Conservation (phyloP, 1,140 invertebrate genomes). For the Metaphire vulgaris region DNA sequence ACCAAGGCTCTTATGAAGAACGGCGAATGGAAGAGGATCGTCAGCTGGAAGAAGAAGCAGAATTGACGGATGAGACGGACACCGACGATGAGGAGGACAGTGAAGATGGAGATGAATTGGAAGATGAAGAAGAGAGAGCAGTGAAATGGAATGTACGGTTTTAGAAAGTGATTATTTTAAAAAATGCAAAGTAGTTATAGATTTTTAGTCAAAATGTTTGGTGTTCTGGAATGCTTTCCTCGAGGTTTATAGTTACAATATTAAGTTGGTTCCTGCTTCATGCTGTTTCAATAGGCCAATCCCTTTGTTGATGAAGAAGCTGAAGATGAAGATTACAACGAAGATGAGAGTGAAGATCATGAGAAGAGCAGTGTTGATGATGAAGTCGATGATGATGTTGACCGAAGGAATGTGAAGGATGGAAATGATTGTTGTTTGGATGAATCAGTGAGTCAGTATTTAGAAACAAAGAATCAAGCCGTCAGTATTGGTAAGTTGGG, state of each 20-base stretch:
- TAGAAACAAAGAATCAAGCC: neutral
- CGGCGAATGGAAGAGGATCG: conserved; percentile 21
- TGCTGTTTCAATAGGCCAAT: conserved; percentile 36
- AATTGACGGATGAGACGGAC: conserved; percentile 30
- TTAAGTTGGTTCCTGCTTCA: too few relatives aligned
- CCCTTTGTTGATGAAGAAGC: conserved; percentile 42
- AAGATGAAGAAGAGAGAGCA: conserved; percentile 35
- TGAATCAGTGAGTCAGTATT: neutral
- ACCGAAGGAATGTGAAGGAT: neutral
- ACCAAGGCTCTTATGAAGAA: conserved; percentile 44
- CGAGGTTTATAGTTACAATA: too few relatives aligned
- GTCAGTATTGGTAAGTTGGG: too few relatives aligned
- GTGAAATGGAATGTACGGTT: neutral
- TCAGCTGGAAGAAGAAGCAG: conserved; percentile 34
- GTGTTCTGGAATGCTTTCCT: too few relatives aligned
- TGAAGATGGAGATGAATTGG: conserved; percentile 42
- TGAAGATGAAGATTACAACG: conserved; percentile 35
- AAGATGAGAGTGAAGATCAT: conserved; percentile 30
- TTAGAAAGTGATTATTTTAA: too few relatives aligned
- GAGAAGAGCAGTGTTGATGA: conserved; percentile 14
- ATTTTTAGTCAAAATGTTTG: too few relatives aligned
- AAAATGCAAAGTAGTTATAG: too few relatives aligned
- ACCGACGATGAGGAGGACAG: conserved; percentile 51
- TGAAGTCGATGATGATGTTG: neutral
- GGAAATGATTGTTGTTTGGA: neutral